Evolutionary conservation across 2,797 vertebrate genomes (phyloP), one percentile per base, ranked within the genome.

Genomic region (Fistularia commersonii): DNA sequence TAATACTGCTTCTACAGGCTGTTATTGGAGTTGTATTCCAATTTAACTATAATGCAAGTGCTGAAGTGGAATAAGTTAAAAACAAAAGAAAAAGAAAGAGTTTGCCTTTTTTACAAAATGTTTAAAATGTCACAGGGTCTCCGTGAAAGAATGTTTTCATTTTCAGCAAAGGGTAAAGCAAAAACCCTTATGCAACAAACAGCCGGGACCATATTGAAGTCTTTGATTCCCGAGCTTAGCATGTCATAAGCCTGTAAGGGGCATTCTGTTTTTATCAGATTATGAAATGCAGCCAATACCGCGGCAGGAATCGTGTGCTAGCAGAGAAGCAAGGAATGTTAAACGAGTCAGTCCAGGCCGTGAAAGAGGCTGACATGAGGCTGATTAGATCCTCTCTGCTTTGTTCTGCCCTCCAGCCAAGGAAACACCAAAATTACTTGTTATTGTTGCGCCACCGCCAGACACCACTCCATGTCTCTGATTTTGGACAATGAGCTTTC

Each of bases 391-490:
- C 66, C 73, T 66, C 61, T 74, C 74, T 46, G 57, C 74, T 76
- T 72, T 70, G 64, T 72, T 75, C 69, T 69, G 54, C 68, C 80
- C 77, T 77, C 47, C 14, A 50, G 80, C 74, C 64, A 72, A 84
- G 84, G 82, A 87, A 89, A 89, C 82, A 79, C 80, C 76, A 67
- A 73, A 85, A 84, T 75, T 59, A 85, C 66, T 79, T 87, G 83
- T 86, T 88, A 69, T 83, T 82, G 52, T 86, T 85, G 83, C 33
- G 32, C 53, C 32, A 3, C 42, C 14, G 81, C 82, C 83, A 86
- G 71, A 76, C 73, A 64, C 58, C 54, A 32, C 75, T 82, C 65
- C 32, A 40, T 66, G 70, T 77, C 68, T 57, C 53, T 64, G 61
- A 70, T 75, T 82, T 77, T 78, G 71, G 79, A 79, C 40, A 52